Base-by-base conservation (phyloP, 2,113 vertebrate genomes). In the Hydropotes inermis region DNA sequence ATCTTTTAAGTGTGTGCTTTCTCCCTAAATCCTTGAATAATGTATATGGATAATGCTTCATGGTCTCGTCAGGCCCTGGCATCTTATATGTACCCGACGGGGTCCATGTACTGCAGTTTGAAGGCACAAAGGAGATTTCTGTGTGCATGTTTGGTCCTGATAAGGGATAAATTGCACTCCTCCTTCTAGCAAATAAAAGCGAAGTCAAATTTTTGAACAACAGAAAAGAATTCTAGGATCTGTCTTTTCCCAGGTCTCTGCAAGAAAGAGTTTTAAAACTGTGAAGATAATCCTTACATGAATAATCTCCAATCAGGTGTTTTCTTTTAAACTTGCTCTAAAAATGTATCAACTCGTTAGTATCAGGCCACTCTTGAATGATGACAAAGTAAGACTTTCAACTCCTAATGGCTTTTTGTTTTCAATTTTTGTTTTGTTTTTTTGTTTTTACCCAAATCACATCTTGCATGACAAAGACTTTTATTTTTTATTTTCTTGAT, bases 401-500 rank as follows among this genome's bases (percentile, higher is more conserved):
- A 64, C 36, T 84, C 33, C 87, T 55, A 95, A 61, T 39, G n/a
- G 87, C 61, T 85, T 94, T 93, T 96, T 50, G 91, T 78, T 94
- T 97, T 91, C 82, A 43, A 36, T 92, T 89, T 94, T 96, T 70
- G 55, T 52, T 33, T 54, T 36, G 61, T 76, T 91, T 52, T 52
- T 33, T 54, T 36, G 57, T 78, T 91, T 91, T 54, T n/a, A 67
- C 23, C 85, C 39, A 67, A 94, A 83, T 92, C 93, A 91, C 82
- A 57, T 97, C 93, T 97, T 78, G 36, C 28, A 83, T 93, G 45
- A 93, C 54, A 96, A 91, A 89, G 79, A 87, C 64, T 76, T 86
- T 84, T 33, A 25, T 36, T 43, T 97, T 92, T 95, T 97, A 88
- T 96, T 97, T 96, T 91, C 92, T 97, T 96, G 96, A 94, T 97